Conservation (phyloP, 2,888 invertebrate genomes). For the Ellobium chinense region DNA sequence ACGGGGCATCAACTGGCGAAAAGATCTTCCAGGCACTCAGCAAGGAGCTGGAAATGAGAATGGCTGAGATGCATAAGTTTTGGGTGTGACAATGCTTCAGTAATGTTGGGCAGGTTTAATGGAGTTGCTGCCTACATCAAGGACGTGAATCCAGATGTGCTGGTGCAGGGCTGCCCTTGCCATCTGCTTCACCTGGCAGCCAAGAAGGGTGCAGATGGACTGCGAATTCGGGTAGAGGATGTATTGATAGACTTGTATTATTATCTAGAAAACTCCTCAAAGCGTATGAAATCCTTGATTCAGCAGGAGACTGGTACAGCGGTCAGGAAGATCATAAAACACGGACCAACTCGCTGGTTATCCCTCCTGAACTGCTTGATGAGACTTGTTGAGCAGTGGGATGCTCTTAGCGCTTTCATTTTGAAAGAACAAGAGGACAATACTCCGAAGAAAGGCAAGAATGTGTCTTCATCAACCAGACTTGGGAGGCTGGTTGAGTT, state of each 20-base stretch:
- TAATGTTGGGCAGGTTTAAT: slow-evolving; percentile 47
- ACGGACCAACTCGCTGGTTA: no score
- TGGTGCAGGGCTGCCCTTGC: slow-evolving; percentile 18
- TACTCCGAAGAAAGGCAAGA: no score
- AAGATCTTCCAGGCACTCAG: slow-evolving; percentile 19
- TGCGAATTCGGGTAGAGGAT: slow-evolving; percentile 19
- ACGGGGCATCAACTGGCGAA: neutral
- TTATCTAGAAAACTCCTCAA: slow-evolving; percentile 43
- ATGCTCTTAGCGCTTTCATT: no score
- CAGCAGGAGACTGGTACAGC: neutral
- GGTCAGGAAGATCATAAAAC: slow-evolving; percentile 22
- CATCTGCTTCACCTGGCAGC: slow-evolving; percentile 34
- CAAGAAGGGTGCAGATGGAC: neutral
- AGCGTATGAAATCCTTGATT: slow-evolving; percentile 4
- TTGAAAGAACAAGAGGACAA: no score
- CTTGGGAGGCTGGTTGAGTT: neutral
- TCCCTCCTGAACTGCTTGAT: no score
- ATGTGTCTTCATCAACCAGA: neutral
- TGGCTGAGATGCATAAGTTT: slow-evolving; percentile 51
- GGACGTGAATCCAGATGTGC: slow-evolving; percentile 36
- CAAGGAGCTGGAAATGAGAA: neutral
- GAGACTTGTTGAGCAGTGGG: no score
- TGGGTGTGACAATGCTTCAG: slow-evolving; percentile 53
- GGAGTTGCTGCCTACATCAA: slow-evolving; percentile 47
- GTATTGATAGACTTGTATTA: slow-evolving; percentile 43